A percentile compares a stretch with the other conserved stretches of the same genome.
phyloP scores from a whole-genome alignment of 2,888 invertebrate genomes.

The Venusia cambrica region DNA sequence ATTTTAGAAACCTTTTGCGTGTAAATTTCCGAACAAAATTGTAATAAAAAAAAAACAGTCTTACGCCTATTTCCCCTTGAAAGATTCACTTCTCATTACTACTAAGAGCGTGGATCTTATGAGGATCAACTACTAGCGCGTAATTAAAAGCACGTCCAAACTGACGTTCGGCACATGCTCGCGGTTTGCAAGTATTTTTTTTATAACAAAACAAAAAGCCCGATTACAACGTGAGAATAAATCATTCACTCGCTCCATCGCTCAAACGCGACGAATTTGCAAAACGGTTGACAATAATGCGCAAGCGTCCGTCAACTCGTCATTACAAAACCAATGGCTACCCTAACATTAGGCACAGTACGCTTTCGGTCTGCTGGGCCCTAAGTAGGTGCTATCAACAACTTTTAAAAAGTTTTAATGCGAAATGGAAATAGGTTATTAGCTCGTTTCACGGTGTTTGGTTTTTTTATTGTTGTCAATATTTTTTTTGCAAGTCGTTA shows the following conservation, averaged over 20 bases:
- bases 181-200: too few relatives aligned
- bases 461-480: conserved; percentile 7
- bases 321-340: conserved; percentile 5
- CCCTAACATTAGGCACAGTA: conserved; percentile 15
- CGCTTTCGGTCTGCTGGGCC: conserved; percentile 10
- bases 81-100: too few relatives aligned
- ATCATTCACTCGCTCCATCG: conserved; percentile 5
- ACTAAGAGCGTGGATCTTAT: too few relatives aligned
- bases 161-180: too few relatives aligned
- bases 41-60: too few relatives aligned
- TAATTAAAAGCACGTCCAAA: too few relatives aligned
- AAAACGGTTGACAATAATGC: conserved; percentile 18
- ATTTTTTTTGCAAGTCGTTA: conserved; percentile 2
- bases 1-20: too few relatives aligned
- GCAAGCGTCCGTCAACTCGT: conserved; percentile 8
- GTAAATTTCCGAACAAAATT: too few relatives aligned
- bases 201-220: too few relatives aligned
- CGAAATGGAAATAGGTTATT: conserved; percentile 13
- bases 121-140: too few relatives aligned
- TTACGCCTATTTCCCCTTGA: too few relatives aligned
- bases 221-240: conserved; percentile 1
- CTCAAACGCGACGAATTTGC: conserved; percentile 12
- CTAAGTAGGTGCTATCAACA: conserved; percentile 15
- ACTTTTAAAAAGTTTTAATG: conserved; percentile 9
- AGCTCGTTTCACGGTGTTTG: conserved; percentile 12